Evolutionary conservation across 2,113 vertebrate species (phyloP), one percentile per base, ranked within the genome.

Genomic region (Erythrocercus mccallii): DNA sequence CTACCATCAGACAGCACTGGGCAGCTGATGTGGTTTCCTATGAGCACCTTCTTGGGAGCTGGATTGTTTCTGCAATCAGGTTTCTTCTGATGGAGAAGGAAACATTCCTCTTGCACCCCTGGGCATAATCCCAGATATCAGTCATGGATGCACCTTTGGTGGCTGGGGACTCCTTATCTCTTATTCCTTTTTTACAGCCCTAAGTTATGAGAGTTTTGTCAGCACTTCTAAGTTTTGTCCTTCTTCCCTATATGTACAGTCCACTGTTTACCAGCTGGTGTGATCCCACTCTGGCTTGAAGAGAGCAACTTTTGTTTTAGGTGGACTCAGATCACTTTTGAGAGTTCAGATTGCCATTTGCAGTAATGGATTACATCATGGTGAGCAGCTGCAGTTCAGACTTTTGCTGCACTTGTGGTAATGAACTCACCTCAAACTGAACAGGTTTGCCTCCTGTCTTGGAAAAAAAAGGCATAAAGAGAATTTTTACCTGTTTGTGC

Each of bases 1-100:
- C 68, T 35, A 0, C 0, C 4, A 16, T 60, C 80, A 81, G 47
- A 37, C 42, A 60, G 54, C 15, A 12, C 50, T n/a, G 47, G 47
- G 21, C 38, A 77, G 38, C 40, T 77, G 47, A 38, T 62, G 33
- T 57, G 48, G 16, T 45, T 83, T 83, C 44, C 71, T 83, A 27
- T 0, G 0, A 69, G 50, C 23, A 65, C 45, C 31, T 80, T 51
- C 74, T 65, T 8, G 6, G 57, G 22, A 71, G 13, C 23, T 40
- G 38, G 7, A 3, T 64, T 81, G 28, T 86, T 91, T 77, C 71
- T 86, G n/a, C 38, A 86, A 48, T 47, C 15, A 47, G 14, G 4
- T 86, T 91, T 88, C 45, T 80, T 77, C 64, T 50, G 9, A 50
- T 19, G 27, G 40, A 65, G 78, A 90, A 85, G 14, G 16, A 81